These are phyloP conservation scores for Mareca penelope DNA, from an alignment of 2,797 vertebrate genomes.

Conservation along the genomic window DNA sequence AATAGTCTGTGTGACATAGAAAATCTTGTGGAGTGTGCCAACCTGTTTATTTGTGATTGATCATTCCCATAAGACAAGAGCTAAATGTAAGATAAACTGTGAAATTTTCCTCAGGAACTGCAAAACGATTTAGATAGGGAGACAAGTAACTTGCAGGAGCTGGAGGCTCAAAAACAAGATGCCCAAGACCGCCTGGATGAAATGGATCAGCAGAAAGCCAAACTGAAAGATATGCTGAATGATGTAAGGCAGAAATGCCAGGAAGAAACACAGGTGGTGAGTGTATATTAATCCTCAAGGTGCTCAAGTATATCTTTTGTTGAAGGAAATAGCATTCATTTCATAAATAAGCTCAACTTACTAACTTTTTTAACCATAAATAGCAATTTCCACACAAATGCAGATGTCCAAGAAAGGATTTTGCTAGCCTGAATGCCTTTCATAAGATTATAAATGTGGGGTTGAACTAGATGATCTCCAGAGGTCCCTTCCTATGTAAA, in stretches of 20 bases:
- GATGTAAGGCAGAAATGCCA: slow-evolving; percentile 94
- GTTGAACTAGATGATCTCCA: background rate
- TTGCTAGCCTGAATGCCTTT: background rate
- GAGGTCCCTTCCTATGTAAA: background rate
- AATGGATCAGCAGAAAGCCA: slow-evolving; percentile 98
- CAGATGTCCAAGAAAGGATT: background rate
- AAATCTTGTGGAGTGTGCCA: background rate
- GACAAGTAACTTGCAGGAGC: slow-evolving; percentile 89
- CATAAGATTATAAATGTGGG: background rate
- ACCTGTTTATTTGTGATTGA: background rate
- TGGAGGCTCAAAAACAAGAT: slow-evolving; percentile 96
- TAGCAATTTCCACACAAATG: background rate
- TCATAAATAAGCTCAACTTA: background rate
- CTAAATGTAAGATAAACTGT: background rate
- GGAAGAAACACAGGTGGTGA: slow-evolving; percentile 96
- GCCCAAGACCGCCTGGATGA: slow-evolving; percentile 95
- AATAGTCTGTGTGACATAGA: background rate
- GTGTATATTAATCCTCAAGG: background rate
- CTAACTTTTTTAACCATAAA: background rate
- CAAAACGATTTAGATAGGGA: slow-evolving; percentile 95
- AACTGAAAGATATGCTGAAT: slow-evolving; percentile 93
- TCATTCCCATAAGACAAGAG: background rate
- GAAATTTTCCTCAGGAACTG: slow-evolving; percentile 83
- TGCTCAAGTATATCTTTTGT: background rate
- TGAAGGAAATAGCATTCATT: background rate